Evolutionary conservation across 2,888 invertebrate genomes (phyloP).

Genomic region (Volucella inanis): DNA sequence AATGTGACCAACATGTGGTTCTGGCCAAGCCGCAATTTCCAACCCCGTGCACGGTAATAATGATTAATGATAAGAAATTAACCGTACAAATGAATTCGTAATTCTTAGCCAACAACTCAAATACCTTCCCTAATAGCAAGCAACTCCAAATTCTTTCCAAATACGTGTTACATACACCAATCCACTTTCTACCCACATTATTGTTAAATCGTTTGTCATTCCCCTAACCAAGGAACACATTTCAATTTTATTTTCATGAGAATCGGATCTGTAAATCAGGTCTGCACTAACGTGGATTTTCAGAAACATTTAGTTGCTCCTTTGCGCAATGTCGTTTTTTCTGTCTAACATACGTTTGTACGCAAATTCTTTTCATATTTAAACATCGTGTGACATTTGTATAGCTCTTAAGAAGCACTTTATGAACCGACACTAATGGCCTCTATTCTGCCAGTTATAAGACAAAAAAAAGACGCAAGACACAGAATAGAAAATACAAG

Average conservation of each 20-base stretch:
- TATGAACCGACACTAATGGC: slow-evolving; percentile 71
- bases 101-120: slow-evolving; percentile 46
- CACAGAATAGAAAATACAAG: too few relatives aligned
- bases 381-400: slow-evolving; percentile 60
- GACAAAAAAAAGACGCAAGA: too few relatives aligned
- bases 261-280: slow-evolving; percentile 64
- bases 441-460: slow-evolving; percentile 37
- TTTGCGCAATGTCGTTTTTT: background rate
- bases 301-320: slow-evolving; percentile 11
- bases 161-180: background rate
- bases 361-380: slow-evolving; percentile 50
- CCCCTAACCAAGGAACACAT: background rate
- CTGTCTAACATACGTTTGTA: slow-evolving; percentile 35
- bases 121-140: background rate
- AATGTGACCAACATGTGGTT: slow-evolving; percentile 6
- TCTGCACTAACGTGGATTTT: slow-evolving; percentile 21
- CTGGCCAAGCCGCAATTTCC: background rate
- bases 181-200: background rate
- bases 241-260: slow-evolving; percentile 35
- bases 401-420: slow-evolving; percentile 53
- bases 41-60: slow-evolving; percentile 28
- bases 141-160: background rate
- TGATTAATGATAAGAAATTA: slow-evolving; percentile 60
- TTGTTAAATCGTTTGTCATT: background rate
- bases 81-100: slow-evolving; percentile 53